phyloP scores from a whole-genome alignment of 2,113 vertebrate species.

The Dryoscopus gambensis region DNA sequence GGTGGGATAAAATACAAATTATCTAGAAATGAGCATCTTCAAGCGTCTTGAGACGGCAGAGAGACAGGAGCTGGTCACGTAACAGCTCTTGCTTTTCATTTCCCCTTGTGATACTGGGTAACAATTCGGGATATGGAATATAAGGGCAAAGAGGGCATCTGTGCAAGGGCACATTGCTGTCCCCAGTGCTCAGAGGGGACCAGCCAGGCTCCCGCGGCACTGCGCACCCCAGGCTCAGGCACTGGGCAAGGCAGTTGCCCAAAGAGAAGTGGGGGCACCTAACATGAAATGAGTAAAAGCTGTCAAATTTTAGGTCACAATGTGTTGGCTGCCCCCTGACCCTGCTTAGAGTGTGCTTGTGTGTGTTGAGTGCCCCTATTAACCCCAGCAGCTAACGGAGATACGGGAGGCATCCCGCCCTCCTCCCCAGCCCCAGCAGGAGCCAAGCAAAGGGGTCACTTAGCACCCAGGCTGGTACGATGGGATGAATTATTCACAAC shows the following conservation, averaged over 20 bases:
- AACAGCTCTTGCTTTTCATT: background rate
- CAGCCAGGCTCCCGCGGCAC: background rate
- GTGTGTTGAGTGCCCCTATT: slow-evolving; percentile 48
- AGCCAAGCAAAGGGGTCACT: background rate
- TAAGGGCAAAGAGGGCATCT: background rate
- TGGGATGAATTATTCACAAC: slow-evolving; percentile 42
- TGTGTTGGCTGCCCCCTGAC: slow-evolving; percentile 45
- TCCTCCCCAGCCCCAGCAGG: background rate
- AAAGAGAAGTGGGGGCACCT: background rate
- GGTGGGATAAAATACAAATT: background rate
- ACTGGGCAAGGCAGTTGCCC: background rate
- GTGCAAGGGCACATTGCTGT: background rate
- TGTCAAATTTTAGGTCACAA: slow-evolving; percentile 40
- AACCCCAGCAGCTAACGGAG: slow-evolving; percentile 1
- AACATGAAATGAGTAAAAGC: slow-evolving; percentile 22
- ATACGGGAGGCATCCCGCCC: background rate
- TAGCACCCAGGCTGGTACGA: background rate
- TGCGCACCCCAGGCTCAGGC: background rate
- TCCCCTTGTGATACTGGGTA: background rate
- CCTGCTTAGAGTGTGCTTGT: background rate
- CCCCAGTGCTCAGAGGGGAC: background rate
- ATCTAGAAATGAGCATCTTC: background rate
- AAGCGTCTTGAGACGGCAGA: background rate
- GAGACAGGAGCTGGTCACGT: background rate
- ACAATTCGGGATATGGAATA: background rate